phyloP scores from a whole-genome alignment of 2,797 vertebrate species.

The Cyclura pinguis region DNA sequence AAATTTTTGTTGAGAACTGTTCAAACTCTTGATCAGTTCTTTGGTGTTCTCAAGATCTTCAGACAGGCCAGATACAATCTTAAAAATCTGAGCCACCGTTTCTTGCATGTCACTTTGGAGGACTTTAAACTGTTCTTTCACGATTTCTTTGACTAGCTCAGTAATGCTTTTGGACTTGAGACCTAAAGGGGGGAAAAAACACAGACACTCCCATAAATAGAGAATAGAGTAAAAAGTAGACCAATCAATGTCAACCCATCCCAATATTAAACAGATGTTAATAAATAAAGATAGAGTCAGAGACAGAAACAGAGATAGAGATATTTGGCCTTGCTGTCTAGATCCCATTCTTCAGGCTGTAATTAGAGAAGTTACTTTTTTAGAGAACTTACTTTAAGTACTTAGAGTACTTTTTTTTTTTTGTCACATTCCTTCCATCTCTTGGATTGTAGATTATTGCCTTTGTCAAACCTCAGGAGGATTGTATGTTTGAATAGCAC shows the following conservation, averaged over 20 bases:
- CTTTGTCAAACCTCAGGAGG: not conserved
- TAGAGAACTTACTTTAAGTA: no score
- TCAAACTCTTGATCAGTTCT: constrained; percentile 74
- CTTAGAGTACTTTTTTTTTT: not conserved
- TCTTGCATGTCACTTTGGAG: constrained; percentile 78
- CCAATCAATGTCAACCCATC: not conserved
- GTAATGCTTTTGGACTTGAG: constrained; percentile 77
- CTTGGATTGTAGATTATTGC: not conserved
- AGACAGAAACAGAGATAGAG: no score
- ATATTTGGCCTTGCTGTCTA: not conserved
- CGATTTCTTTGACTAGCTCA: constrained; percentile 73
- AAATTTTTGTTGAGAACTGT: constrained; percentile 75
- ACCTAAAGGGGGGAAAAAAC: constrained; percentile 63
- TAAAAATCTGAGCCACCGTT: constrained; percentile 78
- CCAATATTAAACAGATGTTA: not conserved
- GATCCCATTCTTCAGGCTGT: not conserved
- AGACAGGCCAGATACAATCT: constrained; percentile 79
- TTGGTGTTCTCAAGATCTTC: constrained; percentile 79
- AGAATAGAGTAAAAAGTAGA: not conserved
- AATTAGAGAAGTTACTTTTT: not conserved
- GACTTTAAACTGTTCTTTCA: constrained; percentile 74
- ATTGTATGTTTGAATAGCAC: constrained; percentile 21
- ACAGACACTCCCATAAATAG: constrained; percentile 12
- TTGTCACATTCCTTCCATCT: not conserved
- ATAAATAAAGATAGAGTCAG: no score